Base-by-base conservation (phyloP, 2,113 vertebrate genomes). In the Lates calcarifer region DNA sequence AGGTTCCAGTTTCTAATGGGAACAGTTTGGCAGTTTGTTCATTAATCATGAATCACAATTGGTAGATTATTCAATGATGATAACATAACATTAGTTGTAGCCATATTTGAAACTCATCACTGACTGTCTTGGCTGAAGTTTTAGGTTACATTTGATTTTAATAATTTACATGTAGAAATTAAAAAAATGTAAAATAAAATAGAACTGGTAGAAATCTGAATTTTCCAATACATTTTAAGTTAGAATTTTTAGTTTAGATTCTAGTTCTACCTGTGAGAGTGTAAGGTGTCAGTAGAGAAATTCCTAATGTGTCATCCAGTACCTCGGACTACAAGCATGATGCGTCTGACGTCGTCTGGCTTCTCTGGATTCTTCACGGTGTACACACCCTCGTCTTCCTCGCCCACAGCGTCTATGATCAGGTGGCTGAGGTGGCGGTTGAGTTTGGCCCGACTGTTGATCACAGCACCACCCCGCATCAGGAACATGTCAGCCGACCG, bases 371-470 rank as follows among this genome's bases (percentile, higher is more conserved):
- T 86, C 65, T 87, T 94, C 65, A 96, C 37, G 1, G 82, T 91
- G 93, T 96, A 96, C 39, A 89, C 2, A 11, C 95, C 95, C 84
- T 95, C 93, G 7, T 96, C 94, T 2, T 22, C 87, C 78, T 95
- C 93, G 0, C 53, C 88, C 49, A 96, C 93, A 3, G 83, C 45
- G 1, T 94, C 79, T 78, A 96, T 60, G 9, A 93, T 69, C 18
- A 96, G 90, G 79, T 93, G 89, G 31, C 58, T 93, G 49, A 45
- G 66, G 8, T 20, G n/a, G 15, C 4, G 6, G 91, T 91, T 93
- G 24, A 91, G 67, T 62, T 84, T 92, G 79, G 83, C 90, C 35
- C 93, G 86, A 31, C 1, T 28, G 73, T 45, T 67, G 35, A 89
- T 39, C 70, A 84, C 77, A 0, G 1, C 4, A 7, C 91, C 84